Base-by-base conservation (phyloP, 2,113 vertebrate genomes). In the Phrynosoma platyrhinos region DNA sequence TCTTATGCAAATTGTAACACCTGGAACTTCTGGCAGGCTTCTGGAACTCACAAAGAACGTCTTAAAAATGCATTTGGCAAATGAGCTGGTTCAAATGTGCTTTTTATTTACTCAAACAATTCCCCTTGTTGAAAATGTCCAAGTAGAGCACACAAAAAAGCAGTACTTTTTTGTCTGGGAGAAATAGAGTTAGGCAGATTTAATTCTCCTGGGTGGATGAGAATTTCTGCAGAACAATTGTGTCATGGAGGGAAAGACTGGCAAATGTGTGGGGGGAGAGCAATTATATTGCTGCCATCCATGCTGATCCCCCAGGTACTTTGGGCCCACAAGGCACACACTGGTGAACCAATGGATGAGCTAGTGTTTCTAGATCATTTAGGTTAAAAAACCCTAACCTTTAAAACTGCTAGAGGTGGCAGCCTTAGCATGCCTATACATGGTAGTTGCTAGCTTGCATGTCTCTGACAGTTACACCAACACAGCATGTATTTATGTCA, bases 21-120 rank as follows among this genome's bases (percentile, higher is more conserved):
- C 72, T 86, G 88, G 79, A 82, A 86, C 79, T 82, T 90, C 84
- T 86, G 84, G 88, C 88, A 90, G 42, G 77, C 64, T 86, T 62
- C 80, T 86, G 89, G 64, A 78, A n/a, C 21, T 87, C 78, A 77
- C 74, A 86, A 82, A 86, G 36, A 62, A 83, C 52, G 87, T 71
- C 79, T 90, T 86, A 36, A 72, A 86, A 83, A 88, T 77, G 74
- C 74, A 40, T 83, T 87, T 90, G 89, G 79, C 80, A 85, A 86
- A 78, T 62, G 36, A 78, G 64, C 36, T 77, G 71, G 32, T 42
- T 86, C 89, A 90, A 82, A 69, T 69, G 74, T 86, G 79, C 52
- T 83, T 82, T 69, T 82, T 86, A 90, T 86, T 86, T 86, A 87
- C 79, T 72, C 75, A 71, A 72, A 62, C 64, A 79, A 90, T 83